Percentiles rank a stretch among this genome's conserved stretches.
phyloP scores from a whole-genome alignment of 2,797 vertebrate genomes.

The Trichosurus vulpecula region DNA sequence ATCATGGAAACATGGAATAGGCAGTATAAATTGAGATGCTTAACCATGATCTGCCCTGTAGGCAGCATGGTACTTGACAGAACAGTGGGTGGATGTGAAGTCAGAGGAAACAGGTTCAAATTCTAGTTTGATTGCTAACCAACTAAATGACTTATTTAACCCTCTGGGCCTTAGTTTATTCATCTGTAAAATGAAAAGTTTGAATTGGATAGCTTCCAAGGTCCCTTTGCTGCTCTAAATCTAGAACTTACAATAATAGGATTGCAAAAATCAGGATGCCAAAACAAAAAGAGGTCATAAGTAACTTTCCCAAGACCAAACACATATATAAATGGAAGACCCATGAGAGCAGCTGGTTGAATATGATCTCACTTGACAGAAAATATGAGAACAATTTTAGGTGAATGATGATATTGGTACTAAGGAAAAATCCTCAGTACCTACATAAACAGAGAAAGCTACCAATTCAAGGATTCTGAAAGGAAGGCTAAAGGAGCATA shows the following conservation, averaged over 20 bases:
- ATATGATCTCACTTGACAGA: background rate
- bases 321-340: background rate
- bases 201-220: background rate
- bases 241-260: background rate
- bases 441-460: background rate
- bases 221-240: background rate
- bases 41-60: background rate
- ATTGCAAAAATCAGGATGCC: background rate
- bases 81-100: background rate
- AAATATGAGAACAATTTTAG: background rate
- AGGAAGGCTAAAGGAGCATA: background rate
- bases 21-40: background rate
- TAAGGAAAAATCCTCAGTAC: background rate
- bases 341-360: background rate
- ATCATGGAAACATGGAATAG: background rate
- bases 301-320: background rate
- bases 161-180: background rate
- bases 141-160: background rate
- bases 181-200: background rate
- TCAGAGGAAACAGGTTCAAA: background rate
- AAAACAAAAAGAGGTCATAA: background rate
- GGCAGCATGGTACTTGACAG: background rate
- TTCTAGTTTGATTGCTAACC: background rate
- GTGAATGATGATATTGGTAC: background rate
- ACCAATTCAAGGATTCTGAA: background rate